Base-by-base conservation (phyloP, 2,113 vertebrate genomes). In the Myiozetetes cayanensis region DNA sequence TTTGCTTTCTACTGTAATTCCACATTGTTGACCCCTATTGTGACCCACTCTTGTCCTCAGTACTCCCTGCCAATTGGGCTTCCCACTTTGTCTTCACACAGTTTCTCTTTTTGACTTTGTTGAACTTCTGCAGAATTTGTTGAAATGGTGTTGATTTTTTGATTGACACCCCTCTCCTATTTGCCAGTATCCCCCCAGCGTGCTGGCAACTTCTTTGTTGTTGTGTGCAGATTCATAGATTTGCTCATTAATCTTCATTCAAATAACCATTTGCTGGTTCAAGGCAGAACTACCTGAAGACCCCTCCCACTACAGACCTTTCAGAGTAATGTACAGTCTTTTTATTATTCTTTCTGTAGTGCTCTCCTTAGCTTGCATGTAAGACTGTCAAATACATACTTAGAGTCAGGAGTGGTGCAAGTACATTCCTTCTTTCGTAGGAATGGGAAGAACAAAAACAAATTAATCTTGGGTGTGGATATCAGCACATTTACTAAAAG, bases 401-500 rank as follows among this genome's bases (percentile, higher is more conserved):
- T 70, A 49, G 25, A 72, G 43, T 89, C 87, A 59, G 59, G 83
- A 86, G 68, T 18, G 3, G 25, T 91, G 31, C 72, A 92, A 92
- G 55, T 84, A 33, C 90, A 84, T 95, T 93, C 90, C 41, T 87
- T 91, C 62, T 74, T 77, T 44, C 70, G 27, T 66, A 43, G 72
- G 65, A 92, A 77, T 50, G 73, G 30, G 50, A 84, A 77, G 83
- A 95, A 74, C 35, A 93, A 88, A 91, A 90, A 2, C 35, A 89
- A 88, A 43, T 81, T 88, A 44, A 81, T 77, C 73, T 71, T 90
- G 86, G 79, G 86, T 52, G 86, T 95, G 92, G 83, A 14, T 86
- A 70, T 59, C 5, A 0, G 35, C 43, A 30, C 31, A 16, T 90
- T 91, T 79, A 76, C 7, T 72, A 18, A 68, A 77, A 92, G 23